Evolutionary conservation across 2,797 vertebrate species (phyloP), one percentile per base, ranked within the genome.

Genomic region (Xerus rutilus): DNA sequence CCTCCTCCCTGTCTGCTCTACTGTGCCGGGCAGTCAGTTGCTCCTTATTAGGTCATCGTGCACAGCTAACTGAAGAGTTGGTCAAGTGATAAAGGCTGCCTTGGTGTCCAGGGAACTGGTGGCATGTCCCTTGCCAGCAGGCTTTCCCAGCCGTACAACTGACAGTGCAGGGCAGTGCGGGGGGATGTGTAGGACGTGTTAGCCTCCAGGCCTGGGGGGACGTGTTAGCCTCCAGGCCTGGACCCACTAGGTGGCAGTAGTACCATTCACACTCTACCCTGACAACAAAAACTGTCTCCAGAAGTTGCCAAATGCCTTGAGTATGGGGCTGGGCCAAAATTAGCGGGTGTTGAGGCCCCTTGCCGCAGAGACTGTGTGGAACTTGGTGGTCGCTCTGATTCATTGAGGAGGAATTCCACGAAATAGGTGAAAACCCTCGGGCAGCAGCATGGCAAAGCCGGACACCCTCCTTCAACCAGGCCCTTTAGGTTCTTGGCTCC

Each of bases 21-120:
- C 52, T 13, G 45, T 3, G 30, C 43, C 0, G 4, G 3, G 2
- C 21, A 28, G 3, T 14, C 0, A 0, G 59, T n/a, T 39, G 74
- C 13, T 15, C 64, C 4, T 54, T 13, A 28, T 47, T 4, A 21
- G 10, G 35, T 49, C 59, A 10, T 12, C 1, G 0, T 7, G 39
- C 39, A 7, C 20, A 18, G 1, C 77, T 23, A 70, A n/a, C 32
- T 62, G 21, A 25, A 62, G 8, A 32, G 17, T 1, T 39, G 11
- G 47, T 6, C 28, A 15, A n/a, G 67, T 15, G 12, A 73, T 30
- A 13, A 30, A 93, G 54, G 52, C 78, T 23, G 84, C 49, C 69
- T 81, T 70, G 3, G 18, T 0, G 1, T 67, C 70, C 13, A 7
- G 62, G 20, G 21, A 39, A 28, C 28, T 39, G 10, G 30, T 76